phyloP scores from a whole-genome alignment of 1,140 invertebrate genomes.

The Micrasema longulum region DNA sequence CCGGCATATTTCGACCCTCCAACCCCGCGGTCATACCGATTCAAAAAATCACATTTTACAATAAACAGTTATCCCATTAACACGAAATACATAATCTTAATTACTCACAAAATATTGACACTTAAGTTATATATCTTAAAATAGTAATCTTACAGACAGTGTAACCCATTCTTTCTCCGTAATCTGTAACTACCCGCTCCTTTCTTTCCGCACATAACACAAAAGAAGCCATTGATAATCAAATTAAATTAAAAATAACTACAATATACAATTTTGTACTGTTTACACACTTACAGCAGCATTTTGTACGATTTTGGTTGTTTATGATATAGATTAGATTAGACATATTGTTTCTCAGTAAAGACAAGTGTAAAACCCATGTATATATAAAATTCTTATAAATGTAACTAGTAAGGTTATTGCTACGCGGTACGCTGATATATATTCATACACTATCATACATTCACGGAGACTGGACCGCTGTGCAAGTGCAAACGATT shows the following conservation, averaged over 20 bases:
- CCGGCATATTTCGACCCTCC: slow-evolving; percentile 34
- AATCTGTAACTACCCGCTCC: slow-evolving; percentile 23
- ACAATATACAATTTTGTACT: slow-evolving; percentile 25
- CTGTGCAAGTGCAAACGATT: no score
- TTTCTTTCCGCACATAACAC: slow-evolving; percentile 21
- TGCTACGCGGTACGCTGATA: no score
- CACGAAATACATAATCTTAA: slow-evolving; percentile 53
- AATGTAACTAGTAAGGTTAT: no score
- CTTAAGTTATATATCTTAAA: slow-evolving; percentile 42
- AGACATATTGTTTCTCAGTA: no score
- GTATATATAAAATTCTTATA: no score
- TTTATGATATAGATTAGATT: no score
- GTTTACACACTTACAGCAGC: slow-evolving; percentile 14
- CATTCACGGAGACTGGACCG: no score
- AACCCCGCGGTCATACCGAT: slow-evolving; percentile 50
- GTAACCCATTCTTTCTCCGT: slow-evolving; percentile 41
- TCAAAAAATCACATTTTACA: slow-evolving; percentile 29
- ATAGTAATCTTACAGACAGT: slow-evolving; percentile 31
- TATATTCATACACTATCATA: no score
- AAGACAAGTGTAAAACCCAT: no score
- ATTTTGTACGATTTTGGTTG: neutral
- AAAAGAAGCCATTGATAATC: slow-evolving; percentile 27
- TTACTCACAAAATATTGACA: slow-evolving; percentile 50
- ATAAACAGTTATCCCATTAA: slow-evolving; percentile 49
- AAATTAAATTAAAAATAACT: slow-evolving; percentile 14